Percentiles rank a stretch among this genome's conserved stretches.
Evolutionary conservation across 64 coral and sea anemone species (phyloP).

Genomic region (Montipora sp.): DNA sequence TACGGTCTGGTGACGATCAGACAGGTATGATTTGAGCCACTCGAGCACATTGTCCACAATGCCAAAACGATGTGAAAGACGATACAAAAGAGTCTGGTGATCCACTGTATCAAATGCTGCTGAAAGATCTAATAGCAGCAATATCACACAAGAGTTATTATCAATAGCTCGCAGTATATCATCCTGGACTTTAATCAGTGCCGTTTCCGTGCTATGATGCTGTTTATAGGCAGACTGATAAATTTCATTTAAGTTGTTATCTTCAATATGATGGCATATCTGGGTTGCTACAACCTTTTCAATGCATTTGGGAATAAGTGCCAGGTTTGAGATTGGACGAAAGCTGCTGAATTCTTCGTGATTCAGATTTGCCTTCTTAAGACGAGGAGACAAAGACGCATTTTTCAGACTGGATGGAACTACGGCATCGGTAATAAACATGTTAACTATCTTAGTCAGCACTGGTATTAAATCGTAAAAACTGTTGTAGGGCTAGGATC

Average conservation of each 20-base stretch:
- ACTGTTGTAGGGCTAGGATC: constrained; percentile 10
- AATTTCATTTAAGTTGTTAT: neutral
- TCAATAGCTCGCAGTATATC: neutral
- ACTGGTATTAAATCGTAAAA: constrained; percentile 14
- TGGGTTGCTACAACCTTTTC: constrained; percentile 13
- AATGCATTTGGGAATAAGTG: constrained; percentile 11
- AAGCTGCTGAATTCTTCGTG: constrained; percentile 24
- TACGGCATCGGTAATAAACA: neutral
- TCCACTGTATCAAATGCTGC: neutral
- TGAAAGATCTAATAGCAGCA: neutral
- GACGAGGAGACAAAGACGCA: neutral
- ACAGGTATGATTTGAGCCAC: constrained; percentile 21
- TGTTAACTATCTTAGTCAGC: constrained; percentile 37
- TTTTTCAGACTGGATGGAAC: neutral
- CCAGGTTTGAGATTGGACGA: constrained; percentile 25
- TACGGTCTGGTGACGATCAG: neutral
- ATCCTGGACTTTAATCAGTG: neutral
- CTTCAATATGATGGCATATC: neutral
- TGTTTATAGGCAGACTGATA: neutral
- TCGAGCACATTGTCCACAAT: neutral
- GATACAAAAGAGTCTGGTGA: neutral
- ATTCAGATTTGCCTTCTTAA: neutral
- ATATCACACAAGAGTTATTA: neutral
- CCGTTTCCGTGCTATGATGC: neutral
- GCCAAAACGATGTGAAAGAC: too few relatives aligned